Percentiles rank a stretch among this genome's conserved stretches.
Evolutionary conservation across 2,888 invertebrate genomes (phyloP).

Genomic region (Papilio demoleus): DNA sequence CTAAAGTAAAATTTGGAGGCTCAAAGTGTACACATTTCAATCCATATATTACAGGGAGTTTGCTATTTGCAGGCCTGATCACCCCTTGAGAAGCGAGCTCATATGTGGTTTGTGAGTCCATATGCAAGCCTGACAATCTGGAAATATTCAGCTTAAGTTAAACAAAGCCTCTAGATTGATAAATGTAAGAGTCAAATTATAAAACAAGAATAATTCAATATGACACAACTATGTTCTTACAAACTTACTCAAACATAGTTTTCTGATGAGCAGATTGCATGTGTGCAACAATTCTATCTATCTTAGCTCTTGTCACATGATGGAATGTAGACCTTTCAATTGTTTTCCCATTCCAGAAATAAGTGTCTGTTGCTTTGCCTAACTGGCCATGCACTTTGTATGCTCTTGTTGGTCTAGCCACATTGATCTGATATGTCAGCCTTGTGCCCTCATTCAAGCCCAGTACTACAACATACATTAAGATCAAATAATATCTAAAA

Average conservation of each 20-base stretch:
- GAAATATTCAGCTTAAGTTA: slow-evolving; percentile 8
- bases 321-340: slow-evolving; percentile 87
- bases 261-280: slow-evolving; percentile 94
- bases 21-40: slow-evolving; percentile 92
- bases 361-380: slow-evolving; percentile 90
- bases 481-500: too few species aligned
- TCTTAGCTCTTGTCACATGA: slow-evolving; percentile 86
- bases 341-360: slow-evolving; percentile 88
- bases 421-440: slow-evolving; percentile 81
- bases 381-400: slow-evolving; percentile 90
- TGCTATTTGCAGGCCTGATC: slow-evolving; percentile 88
- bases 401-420: slow-evolving; percentile 85
- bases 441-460: slow-evolving; percentile 88
- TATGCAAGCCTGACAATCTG: slow-evolving; percentile 90
- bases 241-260: slow-evolving; percentile 91
- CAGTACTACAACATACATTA: slow-evolving; percentile 81
- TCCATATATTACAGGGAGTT: slow-evolving; percentile 91
- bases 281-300: slow-evolving; percentile 90
- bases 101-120: slow-evolving; percentile 94
- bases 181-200: too few species aligned
- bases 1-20: slow-evolving; percentile 92
- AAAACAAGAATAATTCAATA: too few species aligned
- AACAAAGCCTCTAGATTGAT: too few species aligned
- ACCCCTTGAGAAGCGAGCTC: slow-evolving; percentile 93
- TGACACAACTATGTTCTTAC: too few species aligned